Evolutionary conservation across 2,888 invertebrate genomes (phyloP).

Genomic region (Sarcophaga rosellei): DNA sequence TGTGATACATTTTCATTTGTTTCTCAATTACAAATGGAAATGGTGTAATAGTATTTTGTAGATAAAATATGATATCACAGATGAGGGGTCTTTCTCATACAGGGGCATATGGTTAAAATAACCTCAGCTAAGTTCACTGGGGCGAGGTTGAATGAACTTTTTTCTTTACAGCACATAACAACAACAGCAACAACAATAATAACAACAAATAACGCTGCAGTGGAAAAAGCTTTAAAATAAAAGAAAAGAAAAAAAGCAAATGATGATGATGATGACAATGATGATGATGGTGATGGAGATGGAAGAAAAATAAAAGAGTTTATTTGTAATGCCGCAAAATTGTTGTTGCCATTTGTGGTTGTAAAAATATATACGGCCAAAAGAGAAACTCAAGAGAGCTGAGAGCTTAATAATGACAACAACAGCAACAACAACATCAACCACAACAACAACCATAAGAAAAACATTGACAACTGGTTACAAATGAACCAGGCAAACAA

Average conservation of each 20-base stretch:
- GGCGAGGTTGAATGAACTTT: slow-evolving; percentile 82
- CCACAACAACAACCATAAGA: slow-evolving; percentile 34
- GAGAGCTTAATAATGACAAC: not conserved
- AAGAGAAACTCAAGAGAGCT: slow-evolving; percentile 8
- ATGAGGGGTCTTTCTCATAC: slow-evolving; percentile 51
- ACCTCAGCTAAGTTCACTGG: slow-evolving; percentile 82
- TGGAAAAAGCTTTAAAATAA: slow-evolving; percentile 68
- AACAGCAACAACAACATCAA: not conserved
- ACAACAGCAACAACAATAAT: slow-evolving; percentile 33
- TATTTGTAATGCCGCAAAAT: not conserved
- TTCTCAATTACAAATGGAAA: not conserved
- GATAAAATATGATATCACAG: slow-evolving; percentile 8
- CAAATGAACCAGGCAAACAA: slow-evolving; percentile 57
- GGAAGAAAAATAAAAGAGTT: slow-evolving; percentile 20
- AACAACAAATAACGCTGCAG: slow-evolving; percentile 14
- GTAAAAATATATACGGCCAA: slow-evolving; percentile 45
- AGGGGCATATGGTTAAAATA: slow-evolving; percentile 77
- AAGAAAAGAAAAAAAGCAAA: slow-evolving; percentile 33
- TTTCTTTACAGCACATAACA: slow-evolving; percentile 53
- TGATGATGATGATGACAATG: slow-evolving; percentile 19
- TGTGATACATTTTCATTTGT: not conserved
- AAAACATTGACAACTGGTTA: slow-evolving; percentile 63
- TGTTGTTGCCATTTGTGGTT: not conserved
- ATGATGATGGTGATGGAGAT: not conserved
- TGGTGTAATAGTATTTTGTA: slow-evolving; percentile 38